Percentiles rank a stretch among this genome's conserved stretches.
Conservation (phyloP, 2,888 invertebrate species). For the Platypus cylindrus region DNA sequence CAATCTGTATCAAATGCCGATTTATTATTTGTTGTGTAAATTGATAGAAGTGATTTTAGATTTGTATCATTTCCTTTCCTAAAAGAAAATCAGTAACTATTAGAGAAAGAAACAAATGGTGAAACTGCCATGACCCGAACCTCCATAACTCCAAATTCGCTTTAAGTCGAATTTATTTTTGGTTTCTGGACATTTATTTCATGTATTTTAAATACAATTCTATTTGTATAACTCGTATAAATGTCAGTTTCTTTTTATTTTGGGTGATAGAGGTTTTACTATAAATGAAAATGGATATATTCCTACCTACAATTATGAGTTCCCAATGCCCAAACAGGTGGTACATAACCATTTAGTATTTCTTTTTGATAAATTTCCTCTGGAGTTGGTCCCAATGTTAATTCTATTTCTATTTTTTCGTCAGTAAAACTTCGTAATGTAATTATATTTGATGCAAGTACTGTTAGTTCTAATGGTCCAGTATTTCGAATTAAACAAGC, state of each 20-base stretch:
- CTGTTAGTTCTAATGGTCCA: constrained; percentile 42
- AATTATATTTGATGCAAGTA: constrained; percentile 41
- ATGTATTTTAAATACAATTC: no score
- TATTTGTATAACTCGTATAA: no score
- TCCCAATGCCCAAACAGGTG: constrained; percentile 36
- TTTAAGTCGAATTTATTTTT: no score
- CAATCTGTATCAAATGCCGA: constrained; percentile 32
- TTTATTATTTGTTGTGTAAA: constrained; percentile 19
- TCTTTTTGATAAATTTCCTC: constrained; percentile 34
- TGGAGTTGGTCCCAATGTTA: constrained; percentile 41
- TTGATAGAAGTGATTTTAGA: constrained; percentile 20
- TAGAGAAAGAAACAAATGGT: no score
- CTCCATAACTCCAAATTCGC: no score
- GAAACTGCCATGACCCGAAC: no score
- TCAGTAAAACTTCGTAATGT: constrained; percentile 42
- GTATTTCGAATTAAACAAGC: constrained; percentile 37
- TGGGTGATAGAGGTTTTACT: no score
- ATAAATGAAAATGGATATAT: no score
- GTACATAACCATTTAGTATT: constrained; percentile 15
- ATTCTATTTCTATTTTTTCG: constrained; percentile 34
- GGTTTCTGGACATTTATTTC: no score
- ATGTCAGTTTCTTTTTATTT: no score
- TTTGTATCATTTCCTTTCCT: constrained; percentile 23
- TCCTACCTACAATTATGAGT: constrained; percentile 35
- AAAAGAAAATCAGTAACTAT: no score